phyloP scores from a whole-genome alignment of 1,140 invertebrate genomes.

The Acromyrmex charruanus region DNA sequence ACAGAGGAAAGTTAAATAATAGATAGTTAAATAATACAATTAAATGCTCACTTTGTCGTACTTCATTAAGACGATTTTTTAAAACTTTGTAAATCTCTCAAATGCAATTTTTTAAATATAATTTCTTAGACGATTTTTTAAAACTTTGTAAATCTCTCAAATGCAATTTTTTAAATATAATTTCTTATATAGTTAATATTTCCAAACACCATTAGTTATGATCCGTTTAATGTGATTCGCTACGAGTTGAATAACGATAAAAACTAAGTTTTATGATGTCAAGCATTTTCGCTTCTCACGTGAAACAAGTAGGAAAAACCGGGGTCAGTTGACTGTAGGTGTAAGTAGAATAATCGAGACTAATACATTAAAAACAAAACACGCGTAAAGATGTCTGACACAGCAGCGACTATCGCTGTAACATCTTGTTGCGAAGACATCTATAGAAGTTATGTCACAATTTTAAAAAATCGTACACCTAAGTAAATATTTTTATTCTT shows the following conservation, averaged over 20 bases:
- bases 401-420: too few species aligned
- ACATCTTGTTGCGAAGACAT: too few species aligned
- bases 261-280: background rate
- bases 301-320: too few species aligned
- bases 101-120: background rate
- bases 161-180: background rate
- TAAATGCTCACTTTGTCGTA: background rate
- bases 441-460: too few species aligned
- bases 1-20: background rate
- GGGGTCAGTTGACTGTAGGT: too few species aligned
- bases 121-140: background rate
- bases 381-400: too few species aligned
- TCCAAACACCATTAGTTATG: background rate
- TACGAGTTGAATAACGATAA: background rate
- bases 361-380: too few species aligned
- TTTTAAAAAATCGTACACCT: too few species aligned
- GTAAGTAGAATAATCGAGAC: too few species aligned
- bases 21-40: background rate
- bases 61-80: background rate
- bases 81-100: background rate
- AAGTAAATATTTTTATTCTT: too few species aligned
- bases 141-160: background rate
- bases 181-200: background rate
- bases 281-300: constrained; percentile 11
- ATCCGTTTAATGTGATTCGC: background rate